Base-by-base conservation (phyloP, 2,888 invertebrate genomes). In the Melinopterus prodromus region DNA sequence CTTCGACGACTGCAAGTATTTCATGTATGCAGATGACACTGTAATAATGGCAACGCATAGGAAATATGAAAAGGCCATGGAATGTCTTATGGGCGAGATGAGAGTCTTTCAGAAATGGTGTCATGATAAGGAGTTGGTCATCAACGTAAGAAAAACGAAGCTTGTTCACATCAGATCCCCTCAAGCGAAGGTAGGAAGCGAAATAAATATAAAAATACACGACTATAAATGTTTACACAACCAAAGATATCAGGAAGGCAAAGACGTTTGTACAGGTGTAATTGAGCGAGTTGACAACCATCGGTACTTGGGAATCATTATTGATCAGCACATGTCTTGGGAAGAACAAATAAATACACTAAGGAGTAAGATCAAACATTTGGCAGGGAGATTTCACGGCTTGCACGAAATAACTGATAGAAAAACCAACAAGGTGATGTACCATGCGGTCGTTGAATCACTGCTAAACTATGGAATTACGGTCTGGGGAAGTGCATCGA, bases 61-160 rank as follows among this genome's bases (percentile, higher is more conserved):
- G 15, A 38, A 76, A 16, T 16, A 37, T 9, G 38, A 76, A 14
- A 38, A 37, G 14, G 35, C 76, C 53, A 35, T 37, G 38, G 9
- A 15, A 16, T n/a, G 38, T 12, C 53, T 76, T n/a, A n/a, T 14
- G 12, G 14, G 53, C 16, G 76, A 76, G n/a, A 37, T 76, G 16
- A 12, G 6, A 12, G 5, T 9, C 16, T 76, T 76, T 3, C 76
- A 76, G 36, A 76, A 76, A 37, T 76, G 38, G 76, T 36, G 37
- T 14, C 76, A 38, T 5, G 76, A 76, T 15, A 76, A 76, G 37
- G 37, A 76, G 76, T 15, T 72, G 16, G 72, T 76, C 6, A 76
- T 76, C 15, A 76, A 76, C 6, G 6, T n/a, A 16, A 9, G 15
- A 1, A 72, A 72, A 16, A 72, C 72, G 15, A 72, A 72, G 14